Evolutionary conservation across 1,140 invertebrate genomes (phyloP).

Genomic region (Bombus waltoni): DNA sequence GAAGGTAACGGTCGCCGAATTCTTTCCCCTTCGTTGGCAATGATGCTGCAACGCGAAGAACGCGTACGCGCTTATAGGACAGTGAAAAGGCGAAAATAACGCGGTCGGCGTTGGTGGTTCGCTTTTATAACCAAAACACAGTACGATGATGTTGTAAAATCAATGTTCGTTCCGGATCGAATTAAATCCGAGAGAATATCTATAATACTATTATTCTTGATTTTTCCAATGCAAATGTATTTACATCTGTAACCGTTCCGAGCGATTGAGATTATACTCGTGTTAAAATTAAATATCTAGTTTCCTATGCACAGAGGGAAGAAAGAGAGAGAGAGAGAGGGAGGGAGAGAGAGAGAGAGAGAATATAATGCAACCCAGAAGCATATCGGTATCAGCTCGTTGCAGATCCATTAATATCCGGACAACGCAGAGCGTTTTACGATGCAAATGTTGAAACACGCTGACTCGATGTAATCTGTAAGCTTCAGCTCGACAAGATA

Average conservation of each 20-base stretch:
- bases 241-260: no score
- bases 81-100: no score
- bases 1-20: not conserved
- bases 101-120: not conserved
- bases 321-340: no score
- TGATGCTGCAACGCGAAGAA: no score
- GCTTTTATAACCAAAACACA: not conserved
- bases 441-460: constrained; percentile 31
- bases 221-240: not conserved
- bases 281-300: not conserved
- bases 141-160: not conserved
- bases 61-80: no score
- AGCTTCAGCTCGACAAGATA: not conserved
- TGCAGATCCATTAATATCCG: constrained; percentile 23
- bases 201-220: not conserved
- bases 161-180: not conserved
- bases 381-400: constrained; percentile 7
- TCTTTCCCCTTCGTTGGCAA: not conserved
- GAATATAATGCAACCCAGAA: not conserved
- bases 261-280: not conserved
- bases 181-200: not conserved
- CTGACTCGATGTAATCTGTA: constrained; percentile 21
- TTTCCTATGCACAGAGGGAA: not conserved
- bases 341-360: not conserved
- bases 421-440: constrained; percentile 11